phyloP scores from a whole-genome alignment of 2,113 vertebrate species.

The Menura novaehollandiae region DNA sequence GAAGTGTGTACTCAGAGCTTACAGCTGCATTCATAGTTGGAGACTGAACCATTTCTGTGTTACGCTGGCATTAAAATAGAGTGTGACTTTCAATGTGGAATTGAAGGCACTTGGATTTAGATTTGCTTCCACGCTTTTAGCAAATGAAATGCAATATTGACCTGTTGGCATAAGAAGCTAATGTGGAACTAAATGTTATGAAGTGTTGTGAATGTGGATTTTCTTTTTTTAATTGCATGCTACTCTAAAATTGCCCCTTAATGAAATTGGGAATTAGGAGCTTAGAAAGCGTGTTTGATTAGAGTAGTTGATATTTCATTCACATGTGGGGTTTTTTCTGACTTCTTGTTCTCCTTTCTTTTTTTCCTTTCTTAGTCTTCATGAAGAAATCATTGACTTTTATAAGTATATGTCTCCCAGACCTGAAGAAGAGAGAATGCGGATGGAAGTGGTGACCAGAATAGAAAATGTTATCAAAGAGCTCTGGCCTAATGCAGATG shows the following conservation, averaged over 20 bases:
- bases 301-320: background rate
- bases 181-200: background rate
- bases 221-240: background rate
- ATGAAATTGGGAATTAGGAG: background rate
- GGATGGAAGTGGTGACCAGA: constrained; percentile 93
- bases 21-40: background rate
- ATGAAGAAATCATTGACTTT: constrained; percentile 97
- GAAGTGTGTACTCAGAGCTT: background rate
- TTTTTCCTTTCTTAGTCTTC: constrained; percentile 74
- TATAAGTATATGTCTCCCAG: constrained; percentile 95
- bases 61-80: background rate
- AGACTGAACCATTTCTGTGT: background rate
- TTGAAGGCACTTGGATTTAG: background rate
- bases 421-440: constrained; percentile 93
- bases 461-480: constrained; percentile 94
- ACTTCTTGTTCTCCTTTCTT: background rate
- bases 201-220: background rate
- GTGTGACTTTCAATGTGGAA: background rate
- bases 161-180: background rate
- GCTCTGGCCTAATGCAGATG: constrained; percentile 93
- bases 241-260: background rate
- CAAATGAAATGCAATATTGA: background rate
- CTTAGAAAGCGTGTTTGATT: background rate
- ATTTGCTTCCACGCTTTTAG: background rate
- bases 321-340: background rate